Evolutionary conservation across 2,888 invertebrate species (phyloP).

Genomic region (Microdon myrmicae): DNA sequence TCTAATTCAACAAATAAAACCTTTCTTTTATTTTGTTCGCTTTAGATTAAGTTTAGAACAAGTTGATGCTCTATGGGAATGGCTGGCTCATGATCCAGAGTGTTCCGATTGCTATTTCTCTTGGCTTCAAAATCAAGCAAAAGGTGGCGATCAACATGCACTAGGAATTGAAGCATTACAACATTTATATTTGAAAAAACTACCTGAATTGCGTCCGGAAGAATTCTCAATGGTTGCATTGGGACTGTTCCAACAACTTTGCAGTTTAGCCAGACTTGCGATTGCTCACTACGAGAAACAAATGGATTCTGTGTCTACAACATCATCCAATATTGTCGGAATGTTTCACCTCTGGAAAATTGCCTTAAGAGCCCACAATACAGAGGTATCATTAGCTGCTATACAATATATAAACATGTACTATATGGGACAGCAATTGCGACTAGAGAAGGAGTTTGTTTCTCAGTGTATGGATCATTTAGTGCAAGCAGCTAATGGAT

Average conservation of each 20-base stretch:
- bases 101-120: conserved; percentile 93
- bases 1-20: too few species aligned
- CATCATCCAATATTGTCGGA: conserved; percentile 75
- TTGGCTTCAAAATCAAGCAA: conserved; percentile 92
- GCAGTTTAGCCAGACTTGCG: conserved; percentile 85
- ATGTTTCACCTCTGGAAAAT: conserved; percentile 97
- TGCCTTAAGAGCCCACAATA: conserved; percentile 87
- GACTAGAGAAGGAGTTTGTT: conserved; percentile 92
- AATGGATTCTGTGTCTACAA: conserved; percentile 60
- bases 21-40: conserved; percentile 5
- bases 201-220: conserved; percentile 88
- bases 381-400: conserved; percentile 94
- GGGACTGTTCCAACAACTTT: conserved; percentile 90
- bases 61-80: conserved; percentile 91
- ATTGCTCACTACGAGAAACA: conserved; percentile 74
- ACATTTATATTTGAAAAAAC: conserved; percentile 87
- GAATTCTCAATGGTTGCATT: conserved; percentile 91
- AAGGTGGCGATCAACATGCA: conserved; percentile 92
- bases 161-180: conserved; percentile 86
- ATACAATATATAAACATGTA: conserved; percentile 94
- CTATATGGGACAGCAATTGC: conserved; percentile 91
- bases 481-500: conserved; percentile 82
- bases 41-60: conserved; percentile 83
- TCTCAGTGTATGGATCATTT: conserved; percentile 93
- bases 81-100: conserved; percentile 84